These are phyloP conservation scores for Metopolophium dirhodum DNA, from an alignment of 1,140 invertebrate species.

Conservation along the genomic window DNA sequence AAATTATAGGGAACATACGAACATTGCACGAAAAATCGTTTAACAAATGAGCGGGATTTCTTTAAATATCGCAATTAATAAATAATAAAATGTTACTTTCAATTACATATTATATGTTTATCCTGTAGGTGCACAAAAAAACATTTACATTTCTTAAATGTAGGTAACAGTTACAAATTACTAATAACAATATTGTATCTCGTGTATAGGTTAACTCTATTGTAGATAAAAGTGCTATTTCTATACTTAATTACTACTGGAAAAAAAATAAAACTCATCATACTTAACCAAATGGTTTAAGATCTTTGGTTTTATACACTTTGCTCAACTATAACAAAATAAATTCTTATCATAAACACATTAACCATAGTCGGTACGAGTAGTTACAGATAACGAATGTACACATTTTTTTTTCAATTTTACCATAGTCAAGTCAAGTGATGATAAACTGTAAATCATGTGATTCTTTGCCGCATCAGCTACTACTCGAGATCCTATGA, in stretches of 20 bases:
- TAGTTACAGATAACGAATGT: constrained; percentile 34
- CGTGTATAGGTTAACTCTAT: background rate
- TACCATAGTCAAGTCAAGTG: constrained; percentile 18
- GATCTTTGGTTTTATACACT: background rate
- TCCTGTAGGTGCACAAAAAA: background rate
- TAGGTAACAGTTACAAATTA: background rate
- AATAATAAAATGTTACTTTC: background rate
- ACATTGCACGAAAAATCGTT: background rate
- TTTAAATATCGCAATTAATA: background rate
- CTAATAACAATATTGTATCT: background rate
- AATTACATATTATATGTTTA: background rate
- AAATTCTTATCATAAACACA: constrained; percentile 20
- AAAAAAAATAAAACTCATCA: background rate
- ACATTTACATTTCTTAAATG: background rate
- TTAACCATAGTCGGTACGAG: background rate
- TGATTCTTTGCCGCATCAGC: constrained; percentile 37
- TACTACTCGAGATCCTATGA: constrained; percentile 3
- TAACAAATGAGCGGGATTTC: background rate
- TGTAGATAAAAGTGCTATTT: background rate
- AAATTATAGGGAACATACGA: background rate
- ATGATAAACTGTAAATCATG: constrained; percentile 28
- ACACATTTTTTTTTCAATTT: constrained; percentile 21
- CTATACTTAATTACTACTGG: background rate
- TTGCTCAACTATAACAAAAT: background rate
- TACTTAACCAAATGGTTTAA: background rate